phyloP scores from a whole-genome alignment of 2,797 vertebrate species.

The Furcifer pardalis region DNA sequence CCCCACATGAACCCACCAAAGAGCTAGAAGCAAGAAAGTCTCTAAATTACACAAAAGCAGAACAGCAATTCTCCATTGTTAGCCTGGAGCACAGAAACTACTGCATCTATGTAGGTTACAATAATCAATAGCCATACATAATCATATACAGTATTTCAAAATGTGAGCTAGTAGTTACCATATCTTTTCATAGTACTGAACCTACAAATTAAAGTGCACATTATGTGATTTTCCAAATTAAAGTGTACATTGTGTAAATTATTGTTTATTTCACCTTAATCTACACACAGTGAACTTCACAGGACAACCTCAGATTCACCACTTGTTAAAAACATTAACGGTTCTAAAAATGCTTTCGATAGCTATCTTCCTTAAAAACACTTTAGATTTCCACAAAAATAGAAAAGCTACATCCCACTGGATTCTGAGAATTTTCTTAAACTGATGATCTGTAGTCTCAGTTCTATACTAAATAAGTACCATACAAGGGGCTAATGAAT shows the following conservation, averaged over 20 bases:
- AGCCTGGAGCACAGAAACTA: not conserved
- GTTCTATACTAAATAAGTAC: not conserved
- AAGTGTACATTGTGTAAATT: not conserved
- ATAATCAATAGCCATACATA: not conserved
- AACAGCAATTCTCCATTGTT: not conserved
- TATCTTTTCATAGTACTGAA: not conserved
- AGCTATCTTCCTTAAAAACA: not conserved
- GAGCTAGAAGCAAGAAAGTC: not conserved
- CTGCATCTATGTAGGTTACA: too few relatives aligned
- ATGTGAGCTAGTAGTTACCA: not conserved
- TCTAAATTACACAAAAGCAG: not conserved
- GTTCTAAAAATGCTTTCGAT: too few relatives aligned
- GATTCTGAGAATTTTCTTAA: too few relatives aligned
- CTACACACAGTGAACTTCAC: not conserved
- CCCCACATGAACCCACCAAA: not conserved
- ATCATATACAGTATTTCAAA: not conserved
- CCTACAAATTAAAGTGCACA: not conserved
- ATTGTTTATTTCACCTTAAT: not conserved
- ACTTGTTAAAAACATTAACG: not conserved
- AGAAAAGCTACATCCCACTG: not conserved
- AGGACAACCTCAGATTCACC: not conserved
- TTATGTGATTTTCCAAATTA: not conserved
- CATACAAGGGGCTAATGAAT: not conserved
- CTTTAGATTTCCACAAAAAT: not conserved
- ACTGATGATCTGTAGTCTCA: not conserved